Base-by-base conservation (phyloP, 2,888 invertebrate species). In the Drosophila colorata region DNA sequence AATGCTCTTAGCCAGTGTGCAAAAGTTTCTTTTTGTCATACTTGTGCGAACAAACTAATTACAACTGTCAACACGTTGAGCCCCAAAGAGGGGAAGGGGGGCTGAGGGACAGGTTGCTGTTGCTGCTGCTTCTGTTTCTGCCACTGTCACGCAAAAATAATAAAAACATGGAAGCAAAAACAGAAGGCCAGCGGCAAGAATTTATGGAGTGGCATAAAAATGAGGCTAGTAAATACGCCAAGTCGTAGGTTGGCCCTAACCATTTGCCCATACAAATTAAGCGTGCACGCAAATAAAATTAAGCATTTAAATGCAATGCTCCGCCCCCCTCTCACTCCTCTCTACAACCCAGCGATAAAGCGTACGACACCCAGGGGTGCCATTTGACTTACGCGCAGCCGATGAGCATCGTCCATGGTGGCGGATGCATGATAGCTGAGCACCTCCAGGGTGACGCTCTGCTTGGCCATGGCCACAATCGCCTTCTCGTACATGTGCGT, bases 401-500 rank as follows among this genome's bases (percentile, higher is more conserved):
- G 94, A 91, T 96, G 95, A 56, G 98, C 97, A 93, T 98, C 98
- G 90, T 98, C 98, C 81, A 96, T 91, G 66, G 96, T 96, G 61
- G 98, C 98, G 33, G 98, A 97, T 58, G 98, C 98, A 93, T 98
- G 98, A 93, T 98, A 98, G 92, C 98, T 98, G 87, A 98, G 93
- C 77, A 95, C 94, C 93, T 98, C 98, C 86, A 98, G 93, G 5
- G 98, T 98, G 72, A 98, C 98, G 90, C 96, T 97, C 92, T 98
- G 98, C 92, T 98, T 98, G 63, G 98, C 98, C 96, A 98, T 98
- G 16, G 98, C 97, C 68, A 97, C 97, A 91, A 97, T 96, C 40
- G 98, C 98, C 92, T 96, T 97, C 93, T 98, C 98, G 91, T 98
- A 98, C 98, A 98, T 98, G 92, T 98, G 97, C 56, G 98, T 98